Evolutionary conservation across 1,140 invertebrate genomes (phyloP), one percentile per base, ranked within the genome.

Genomic region (Drosophila subobscura): DNA sequence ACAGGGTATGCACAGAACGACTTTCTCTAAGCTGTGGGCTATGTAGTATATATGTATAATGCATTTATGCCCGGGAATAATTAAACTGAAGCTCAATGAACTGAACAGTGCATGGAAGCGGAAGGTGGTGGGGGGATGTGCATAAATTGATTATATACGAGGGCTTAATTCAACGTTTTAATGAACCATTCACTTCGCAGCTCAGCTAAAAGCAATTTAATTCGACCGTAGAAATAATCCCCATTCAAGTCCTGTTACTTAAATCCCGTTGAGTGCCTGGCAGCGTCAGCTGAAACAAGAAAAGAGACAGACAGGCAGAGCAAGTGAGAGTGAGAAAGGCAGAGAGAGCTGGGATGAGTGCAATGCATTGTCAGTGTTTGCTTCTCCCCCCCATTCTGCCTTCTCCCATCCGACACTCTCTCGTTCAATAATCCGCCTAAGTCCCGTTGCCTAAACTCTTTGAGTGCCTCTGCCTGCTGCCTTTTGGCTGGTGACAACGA

Each of bases 11-110:
- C 3, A 0, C 8, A 6, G 14, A 0, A 5, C 49, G 23, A 53
- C 4, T 4, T 8, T 7, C 29, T 1, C 25, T 16, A 12, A 2
- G 12, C 6, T 5, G 5, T 6, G 3, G 5, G 4, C 4, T 45
- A 20, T 20, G 16, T 20, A 20, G 16, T 20, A 41, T 72, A 40
- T 47, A 41, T 72, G 33, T 47, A 49, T 44, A 58, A 61, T 81
- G 77, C 66, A 81, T 54, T 77, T 51, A 46, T 22, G 44, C 33
- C 22, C 22, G 12, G 40, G 59, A 23, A 58, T 77, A 67, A 67
- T 72, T 80, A 80, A 75, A 54, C 23, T 25, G 33, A 68, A 47
- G 51, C 63, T 49, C 66, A 68, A 56, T 68, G 66, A 68, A 68
- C 66, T 40, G 65, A 23, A 55, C 23, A 27, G 41, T 20, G 33